phyloP scores from a whole-genome alignment of 2,888 invertebrate species.

The Agriopis leucophaearia region DNA sequence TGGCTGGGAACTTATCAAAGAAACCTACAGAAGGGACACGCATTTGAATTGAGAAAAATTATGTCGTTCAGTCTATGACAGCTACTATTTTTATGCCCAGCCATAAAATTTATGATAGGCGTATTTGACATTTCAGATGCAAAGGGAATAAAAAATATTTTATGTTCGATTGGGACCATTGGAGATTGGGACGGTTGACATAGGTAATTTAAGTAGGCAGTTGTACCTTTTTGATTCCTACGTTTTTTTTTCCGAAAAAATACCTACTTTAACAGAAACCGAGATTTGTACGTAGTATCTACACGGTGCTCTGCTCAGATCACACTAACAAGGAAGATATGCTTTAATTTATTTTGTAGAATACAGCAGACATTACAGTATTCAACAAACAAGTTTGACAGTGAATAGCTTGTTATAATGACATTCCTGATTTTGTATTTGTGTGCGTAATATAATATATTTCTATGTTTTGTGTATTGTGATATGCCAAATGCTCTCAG shows the following conservation, averaged over 20 bases:
- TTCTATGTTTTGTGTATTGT: too few relatives aligned
- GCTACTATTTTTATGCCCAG: conserved; percentile 43
- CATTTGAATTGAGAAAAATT: conserved; percentile 41
- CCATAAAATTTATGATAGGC: conserved; percentile 46
- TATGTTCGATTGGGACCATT: conserved; percentile 39
- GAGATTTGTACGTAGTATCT: not conserved
- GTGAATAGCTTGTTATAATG: too few relatives aligned
- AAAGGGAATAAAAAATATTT: conserved; percentile 45
- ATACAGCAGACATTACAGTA: too few relatives aligned
- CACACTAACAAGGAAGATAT: too few relatives aligned
- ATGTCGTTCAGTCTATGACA: conserved; percentile 45
- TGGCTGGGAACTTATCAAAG: conserved; percentile 15
- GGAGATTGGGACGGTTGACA: conserved; percentile 30
- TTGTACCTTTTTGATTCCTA: conserved; percentile 10
- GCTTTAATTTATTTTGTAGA: too few relatives aligned
- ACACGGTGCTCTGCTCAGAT: too few relatives aligned
- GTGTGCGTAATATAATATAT: too few relatives aligned
- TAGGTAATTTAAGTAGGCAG: conserved; percentile 22
- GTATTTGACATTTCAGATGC: conserved; percentile 49
- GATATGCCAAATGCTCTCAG: too few relatives aligned
- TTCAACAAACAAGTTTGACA: too few relatives aligned
- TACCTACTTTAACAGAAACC: not conserved
- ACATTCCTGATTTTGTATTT: too few relatives aligned
- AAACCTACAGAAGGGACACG: conserved; percentile 18
- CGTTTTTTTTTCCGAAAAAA: not conserved